Base-by-base conservation (phyloP, 2,888 invertebrate genomes). In the Ethmia dodecea region DNA sequence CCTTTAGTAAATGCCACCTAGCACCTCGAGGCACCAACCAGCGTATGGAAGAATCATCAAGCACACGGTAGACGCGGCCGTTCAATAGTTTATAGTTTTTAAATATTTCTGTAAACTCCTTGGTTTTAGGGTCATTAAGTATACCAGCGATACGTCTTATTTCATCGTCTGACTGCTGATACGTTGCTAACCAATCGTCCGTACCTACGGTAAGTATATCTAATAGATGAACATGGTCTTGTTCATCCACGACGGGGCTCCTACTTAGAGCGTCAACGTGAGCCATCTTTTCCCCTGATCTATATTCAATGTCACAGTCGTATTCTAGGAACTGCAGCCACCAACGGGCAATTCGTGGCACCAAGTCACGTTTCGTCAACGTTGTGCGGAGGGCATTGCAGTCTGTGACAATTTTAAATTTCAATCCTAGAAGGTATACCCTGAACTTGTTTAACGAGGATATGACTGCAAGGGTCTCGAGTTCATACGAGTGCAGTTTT, bases 1-100 rank as follows among this genome's bases (percentile, higher is more conserved):
- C 43, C 5, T 54, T 51, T 10, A 61, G 47, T 2, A 71, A 35
- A 28, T 53, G 49, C 50, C 44, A 52, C 9, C 49, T 37, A 3
- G 40, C 43, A 0, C 33, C 37, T 36, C 49, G 49, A 8, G 55
- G 54, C 5, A 58, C 48, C 28, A 52, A 32, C 59, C 58, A 38
- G 33, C 49, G 9, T 5, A 27, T 8, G n/a, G 11, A 15, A 6
- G 10, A 28, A 3, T 43, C 40, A 1, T 35, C 32, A 6, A 46
- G 4, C 1, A 45, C 13, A 5, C 47, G 16, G 31, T 32, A 52
- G 0, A 52, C 38, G 5, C 34, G 26, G 1, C 40, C 43, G 31
- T 49, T 42, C 24, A 42, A 43, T 3, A 49, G 0, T 25, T 31
- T 35, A 32, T 43, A 40, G 24, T 45, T 44, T 24, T 42, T 43